Conservation (phyloP, 2,888 invertebrate species). For the Hemistola chrysoprasaria region DNA sequence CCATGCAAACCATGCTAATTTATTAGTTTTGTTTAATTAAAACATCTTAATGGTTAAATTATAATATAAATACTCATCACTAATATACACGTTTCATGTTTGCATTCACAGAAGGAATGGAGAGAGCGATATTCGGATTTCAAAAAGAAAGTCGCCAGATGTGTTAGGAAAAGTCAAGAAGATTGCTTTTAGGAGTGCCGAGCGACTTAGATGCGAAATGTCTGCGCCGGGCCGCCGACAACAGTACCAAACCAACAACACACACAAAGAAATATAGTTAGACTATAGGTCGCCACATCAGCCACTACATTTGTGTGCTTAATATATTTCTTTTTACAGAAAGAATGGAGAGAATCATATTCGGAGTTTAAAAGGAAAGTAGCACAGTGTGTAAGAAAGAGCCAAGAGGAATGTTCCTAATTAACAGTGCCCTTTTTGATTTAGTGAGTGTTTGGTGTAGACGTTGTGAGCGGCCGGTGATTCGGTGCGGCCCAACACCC, state of each 20-base stretch:
- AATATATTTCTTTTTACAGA: constrained; percentile 87
- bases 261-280: constrained; percentile 39
- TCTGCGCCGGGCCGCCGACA: constrained; percentile 69
- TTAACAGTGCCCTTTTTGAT: constrained; percentile 80
- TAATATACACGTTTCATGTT: constrained; percentile 49
- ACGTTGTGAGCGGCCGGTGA: constrained; percentile 43
- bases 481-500: constrained; percentile 28
- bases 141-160: constrained; percentile 98
- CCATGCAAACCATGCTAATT: too few relatives aligned
- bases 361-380: constrained; percentile 99
- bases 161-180: constrained; percentile 99
- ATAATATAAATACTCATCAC: constrained; percentile 23
- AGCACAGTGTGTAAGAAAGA: constrained; percentile 98
- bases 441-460: constrained; percentile 75
- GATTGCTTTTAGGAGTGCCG: constrained; percentile 91
- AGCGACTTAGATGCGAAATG: constrained; percentile 58
- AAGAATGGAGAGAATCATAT: constrained; percentile 99
- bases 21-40: too few relatives aligned
- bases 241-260: constrained; percentile 43
- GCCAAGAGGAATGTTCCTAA: constrained; percentile 99
- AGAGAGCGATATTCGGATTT: constrained; percentile 98
- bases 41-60: too few relatives aligned
- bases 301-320: constrained; percentile 71
- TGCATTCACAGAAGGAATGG: constrained; percentile 96
- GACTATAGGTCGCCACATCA: constrained; percentile 48